These are phyloP conservation scores for Argya squamiceps DNA, from an alignment of 2,797 vertebrate species.

Conservation along the genomic window DNA sequence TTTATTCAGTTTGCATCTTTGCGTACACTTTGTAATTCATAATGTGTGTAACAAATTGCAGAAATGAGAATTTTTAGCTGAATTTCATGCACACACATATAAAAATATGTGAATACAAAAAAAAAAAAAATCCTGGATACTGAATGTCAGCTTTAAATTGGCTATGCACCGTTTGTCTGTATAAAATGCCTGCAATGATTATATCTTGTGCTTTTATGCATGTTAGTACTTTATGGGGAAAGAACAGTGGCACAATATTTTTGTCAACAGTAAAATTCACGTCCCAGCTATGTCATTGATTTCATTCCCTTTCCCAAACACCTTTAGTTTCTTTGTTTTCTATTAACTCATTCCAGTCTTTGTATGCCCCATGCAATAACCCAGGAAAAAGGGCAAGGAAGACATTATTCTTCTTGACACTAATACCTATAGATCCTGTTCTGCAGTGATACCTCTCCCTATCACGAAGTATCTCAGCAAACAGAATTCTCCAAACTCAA, in stretches of 20 bases:
- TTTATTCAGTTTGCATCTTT: neutral
- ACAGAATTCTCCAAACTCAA: constrained; percentile 54
- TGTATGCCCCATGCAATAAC: constrained; percentile 69
- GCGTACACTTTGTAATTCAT: neutral
- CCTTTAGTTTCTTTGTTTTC: constrained; percentile 68
- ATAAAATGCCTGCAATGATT: constrained; percentile 1
- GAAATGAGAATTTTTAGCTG: neutral
- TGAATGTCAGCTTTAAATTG: neutral
- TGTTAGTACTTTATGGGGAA: constrained; percentile 14
- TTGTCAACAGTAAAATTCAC: constrained; percentile 21
- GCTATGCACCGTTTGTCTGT: neutral
- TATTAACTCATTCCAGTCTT: constrained; percentile 65
- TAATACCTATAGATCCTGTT: constrained; percentile 70
- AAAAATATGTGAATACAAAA: neutral
- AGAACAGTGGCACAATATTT: neutral
- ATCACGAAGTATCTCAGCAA: constrained; percentile 54
- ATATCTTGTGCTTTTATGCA: neutral
- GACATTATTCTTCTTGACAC: constrained; percentile 77
- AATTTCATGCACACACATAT: neutral
- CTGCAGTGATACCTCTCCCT: constrained; percentile 52
- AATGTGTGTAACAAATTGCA: neutral
- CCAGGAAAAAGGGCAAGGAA: constrained; percentile 72
- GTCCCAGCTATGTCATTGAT: neutral
- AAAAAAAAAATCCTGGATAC: neutral
- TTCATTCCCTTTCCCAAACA: neutral